Conservation (phyloP, 2,113 vertebrate species). For the Poecilia latipinna region DNA sequence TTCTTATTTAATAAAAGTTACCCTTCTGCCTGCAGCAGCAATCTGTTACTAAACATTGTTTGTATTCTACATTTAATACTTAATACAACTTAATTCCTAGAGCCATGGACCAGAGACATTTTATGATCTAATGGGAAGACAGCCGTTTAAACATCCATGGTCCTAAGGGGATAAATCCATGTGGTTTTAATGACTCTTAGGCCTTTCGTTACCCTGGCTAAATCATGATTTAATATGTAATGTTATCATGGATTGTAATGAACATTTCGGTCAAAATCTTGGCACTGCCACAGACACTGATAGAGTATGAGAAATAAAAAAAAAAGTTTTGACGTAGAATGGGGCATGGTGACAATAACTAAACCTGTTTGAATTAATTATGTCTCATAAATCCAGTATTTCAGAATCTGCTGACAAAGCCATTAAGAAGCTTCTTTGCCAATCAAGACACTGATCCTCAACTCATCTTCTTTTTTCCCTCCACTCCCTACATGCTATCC, state of each 20-base stretch:
- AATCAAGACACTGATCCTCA: conserved; percentile 44
- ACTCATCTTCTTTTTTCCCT: conserved; percentile 38
- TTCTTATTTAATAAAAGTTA: neutral
- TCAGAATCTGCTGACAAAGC: conserved; percentile 35
- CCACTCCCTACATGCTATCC: conserved; percentile 39
- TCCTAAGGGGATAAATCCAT: neutral
- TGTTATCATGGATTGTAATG: neutral
- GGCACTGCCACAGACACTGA: neutral
- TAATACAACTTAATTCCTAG: conserved; percentile 8
- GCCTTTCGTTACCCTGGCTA: neutral
- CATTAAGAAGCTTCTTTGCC: conserved; percentile 11
- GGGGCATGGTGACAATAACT: neutral
- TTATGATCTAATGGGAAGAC: conserved; percentile 1
- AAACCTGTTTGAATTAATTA: neutral
- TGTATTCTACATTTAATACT: neutral
- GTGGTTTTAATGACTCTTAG: conserved; percentile 6
- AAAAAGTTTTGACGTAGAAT: neutral
- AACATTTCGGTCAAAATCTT: neutral
- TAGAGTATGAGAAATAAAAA: neutral
- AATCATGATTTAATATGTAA: conserved; percentile 10
- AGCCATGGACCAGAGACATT: neutral
- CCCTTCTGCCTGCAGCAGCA: neutral
- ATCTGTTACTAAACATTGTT: neutral
- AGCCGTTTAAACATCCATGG: neutral
- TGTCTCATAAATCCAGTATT: neutral